Evolutionary conservation across 2,888 invertebrate genomes (phyloP), one percentile per base, ranked within the genome.

Genomic region (Pycnomerus fuliginosus): DNA sequence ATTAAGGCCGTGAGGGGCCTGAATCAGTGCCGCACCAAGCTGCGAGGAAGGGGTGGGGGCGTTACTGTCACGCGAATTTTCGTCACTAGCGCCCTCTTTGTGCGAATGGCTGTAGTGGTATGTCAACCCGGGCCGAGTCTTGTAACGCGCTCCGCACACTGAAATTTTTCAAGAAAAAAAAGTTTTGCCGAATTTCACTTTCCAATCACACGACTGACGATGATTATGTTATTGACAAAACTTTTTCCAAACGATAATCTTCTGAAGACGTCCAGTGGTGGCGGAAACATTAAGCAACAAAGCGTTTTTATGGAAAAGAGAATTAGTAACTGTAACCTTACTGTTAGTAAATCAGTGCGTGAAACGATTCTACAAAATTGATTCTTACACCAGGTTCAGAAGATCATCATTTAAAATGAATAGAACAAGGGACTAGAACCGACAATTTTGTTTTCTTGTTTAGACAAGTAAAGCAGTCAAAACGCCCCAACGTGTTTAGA

Each of bases 141-240:
- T 95, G 85, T 96, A 95, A 69, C 93, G 86, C 67, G 92, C 92
- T 72, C 91, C 90, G 82, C 95, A 96, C 72, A 90, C 91, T 91
- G 84, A 74, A 81, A 72, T 61, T 65, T 62, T 50, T 44, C 37
- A 44, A 44, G 11, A 25, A 50, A 48, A 20, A 49, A 50, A 45
- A 48, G 55, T 54, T n/a, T n/a, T 39, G 28, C 44, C 44, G 39
- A 44, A 39, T 44, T 43, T 30, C 34, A 34, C 15, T 38, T 32
- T 44, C 14, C 33, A 29, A 37, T 42, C 29, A 38, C 41, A 38
- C 47, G 42, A 47, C 23, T 41, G 29, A 45, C 34, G 34, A 39
- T 39, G 40, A 46, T 32, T 36, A 46, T 42, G 41, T 47, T 47
- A 38, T 29, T 34, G 24, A 23, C 47, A 34, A 38, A 41, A n/a